Percentiles rank a stretch among this genome's conserved stretches.
phyloP scores from a whole-genome alignment of 2,888 invertebrate genomes.

The Pyrrhosoma nymphula region DNA sequence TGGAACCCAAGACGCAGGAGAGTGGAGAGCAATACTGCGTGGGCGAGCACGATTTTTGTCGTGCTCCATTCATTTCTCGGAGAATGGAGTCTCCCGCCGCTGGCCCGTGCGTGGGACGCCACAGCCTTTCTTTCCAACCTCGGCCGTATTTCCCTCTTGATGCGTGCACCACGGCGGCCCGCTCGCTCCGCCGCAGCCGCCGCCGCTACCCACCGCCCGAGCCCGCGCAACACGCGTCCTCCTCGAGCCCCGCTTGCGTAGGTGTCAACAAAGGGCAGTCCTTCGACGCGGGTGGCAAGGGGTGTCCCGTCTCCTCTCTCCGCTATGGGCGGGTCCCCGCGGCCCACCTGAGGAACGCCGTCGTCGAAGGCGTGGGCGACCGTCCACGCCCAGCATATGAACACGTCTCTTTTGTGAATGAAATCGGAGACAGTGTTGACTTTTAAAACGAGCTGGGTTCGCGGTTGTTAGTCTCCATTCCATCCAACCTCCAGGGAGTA shows the following conservation, averaged over 20 bases:
- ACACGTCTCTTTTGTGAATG: conserved; percentile 67
- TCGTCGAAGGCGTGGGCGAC: conserved; percentile 37
- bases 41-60: conserved; percentile 35
- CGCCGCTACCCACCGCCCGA: background rate
- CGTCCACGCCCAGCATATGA: conserved; percentile 61
- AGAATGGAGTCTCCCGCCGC: background rate
- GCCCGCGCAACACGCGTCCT: background rate
- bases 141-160: background rate
- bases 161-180: conserved; percentile 15
- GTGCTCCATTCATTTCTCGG: conserved; percentile 35
- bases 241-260: background rate
- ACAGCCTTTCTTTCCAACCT: background rate
- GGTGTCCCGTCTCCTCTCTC: background rate
- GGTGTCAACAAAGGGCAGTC: conserved; percentile 66
- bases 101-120: background rate
- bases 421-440: conserved; percentile 67
- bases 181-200: background rate
- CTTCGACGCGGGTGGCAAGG: conserved; percentile 64
- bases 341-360: conserved; percentile 48
- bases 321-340: conserved; percentile 25
- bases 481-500: background rate
- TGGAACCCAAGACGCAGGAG: conserved; percentile 18
- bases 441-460: conserved; percentile 44
- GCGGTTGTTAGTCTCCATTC: background rate
- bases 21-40: background rate